These are phyloP conservation scores for Pachyuromys duprasi DNA, from an alignment of 2,797 vertebrate species.

Conservation along the genomic window DNA sequence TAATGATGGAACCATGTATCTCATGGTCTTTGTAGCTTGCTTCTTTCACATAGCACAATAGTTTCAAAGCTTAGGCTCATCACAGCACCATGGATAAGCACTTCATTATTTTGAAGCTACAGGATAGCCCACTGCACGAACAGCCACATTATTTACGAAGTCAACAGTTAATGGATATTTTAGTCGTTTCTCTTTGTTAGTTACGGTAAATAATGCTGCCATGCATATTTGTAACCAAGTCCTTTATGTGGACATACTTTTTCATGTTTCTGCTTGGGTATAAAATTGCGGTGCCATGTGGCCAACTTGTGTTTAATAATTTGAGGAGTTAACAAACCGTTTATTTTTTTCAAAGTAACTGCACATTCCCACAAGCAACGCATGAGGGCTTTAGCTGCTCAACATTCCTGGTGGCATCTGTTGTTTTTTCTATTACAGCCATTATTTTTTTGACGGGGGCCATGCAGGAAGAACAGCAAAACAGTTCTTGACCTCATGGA, in stretches of 20 bases:
- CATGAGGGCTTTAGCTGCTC: neutral
- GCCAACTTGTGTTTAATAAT: neutral
- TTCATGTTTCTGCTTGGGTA: neutral
- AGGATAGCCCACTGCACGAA: neutral
- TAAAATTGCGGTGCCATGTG: neutral
- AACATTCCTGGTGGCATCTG: neutral
- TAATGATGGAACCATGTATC: neutral
- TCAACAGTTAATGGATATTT: neutral
- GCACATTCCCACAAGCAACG: neutral
- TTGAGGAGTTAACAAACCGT: neutral
- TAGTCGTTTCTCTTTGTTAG: neutral
- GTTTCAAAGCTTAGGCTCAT: neutral
- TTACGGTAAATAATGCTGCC: neutral
- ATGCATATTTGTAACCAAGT: neutral
- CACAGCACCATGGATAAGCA: neutral
- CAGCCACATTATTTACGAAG: neutral
- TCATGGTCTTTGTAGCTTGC: neutral
- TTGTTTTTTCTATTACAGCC: neutral
- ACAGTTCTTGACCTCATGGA: too few relatives aligned
- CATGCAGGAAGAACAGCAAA: too few relatives aligned
- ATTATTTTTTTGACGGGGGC: too few relatives aligned
- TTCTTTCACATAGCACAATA: neutral
- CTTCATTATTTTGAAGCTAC: too few relatives aligned
- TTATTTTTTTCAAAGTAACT: neutral
- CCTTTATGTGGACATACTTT: neutral